These are phyloP conservation scores for Thomomys bottae DNA, from an alignment of 2,113 vertebrate species.

Conservation along the genomic window DNA sequence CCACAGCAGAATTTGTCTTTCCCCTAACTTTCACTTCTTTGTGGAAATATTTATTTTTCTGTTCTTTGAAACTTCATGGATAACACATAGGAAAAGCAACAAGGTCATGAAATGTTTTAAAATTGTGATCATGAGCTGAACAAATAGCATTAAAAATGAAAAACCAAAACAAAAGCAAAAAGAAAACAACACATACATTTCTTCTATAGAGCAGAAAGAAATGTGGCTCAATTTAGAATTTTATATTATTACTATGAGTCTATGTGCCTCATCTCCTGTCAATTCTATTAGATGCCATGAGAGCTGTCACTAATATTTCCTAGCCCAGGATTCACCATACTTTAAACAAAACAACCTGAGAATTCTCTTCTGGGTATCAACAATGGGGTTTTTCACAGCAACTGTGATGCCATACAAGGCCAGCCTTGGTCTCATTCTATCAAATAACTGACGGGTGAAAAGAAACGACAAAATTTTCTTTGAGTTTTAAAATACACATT, in stretches of 20 bases:
- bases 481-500: neutral
- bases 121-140: neutral
- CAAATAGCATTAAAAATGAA: neutral
- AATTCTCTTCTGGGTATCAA: neutral
- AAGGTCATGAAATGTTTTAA: neutral
- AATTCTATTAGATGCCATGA: neutral
- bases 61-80: neutral
- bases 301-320: neutral
- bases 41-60: neutral
- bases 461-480: no score
- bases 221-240: neutral
- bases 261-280: neutral
- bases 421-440: no score
- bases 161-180: neutral
- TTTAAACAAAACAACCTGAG: neutral
- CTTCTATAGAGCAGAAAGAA: neutral
- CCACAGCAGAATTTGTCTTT: fast-evolving
- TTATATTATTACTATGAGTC: neutral
- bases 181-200: neutral
- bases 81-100: neutral
- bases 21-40: neutral
- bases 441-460: no score
- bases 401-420: neutral
- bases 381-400: no score
- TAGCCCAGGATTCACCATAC: neutral